These are phyloP conservation scores for Petromus typicus DNA, from an alignment of 2,113 vertebrate genomes.

Conservation along the genomic window DNA sequence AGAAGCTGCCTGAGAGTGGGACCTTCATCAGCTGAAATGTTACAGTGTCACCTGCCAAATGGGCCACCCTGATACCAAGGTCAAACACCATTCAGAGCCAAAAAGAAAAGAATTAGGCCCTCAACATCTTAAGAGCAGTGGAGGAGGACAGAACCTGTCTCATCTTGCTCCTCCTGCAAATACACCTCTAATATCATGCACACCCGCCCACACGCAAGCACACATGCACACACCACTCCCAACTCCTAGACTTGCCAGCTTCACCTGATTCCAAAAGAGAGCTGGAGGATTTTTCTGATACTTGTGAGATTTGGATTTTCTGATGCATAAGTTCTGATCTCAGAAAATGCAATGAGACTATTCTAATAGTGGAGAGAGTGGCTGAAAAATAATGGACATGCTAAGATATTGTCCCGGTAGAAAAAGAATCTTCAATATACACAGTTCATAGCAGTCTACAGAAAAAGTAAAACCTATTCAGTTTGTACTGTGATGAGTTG, in stretches of 20 bases:
- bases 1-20: background rate
- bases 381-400: background rate
- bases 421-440: background rate
- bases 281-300: background rate
- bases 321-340: background rate
- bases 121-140: background rate
- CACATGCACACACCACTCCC: background rate
- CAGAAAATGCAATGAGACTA: background rate
- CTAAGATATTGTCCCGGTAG: background rate
- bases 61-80: background rate
- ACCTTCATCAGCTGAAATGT: background rate
- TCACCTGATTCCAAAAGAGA: background rate
- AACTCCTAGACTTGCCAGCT: background rate
- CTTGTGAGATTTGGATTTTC: constrained; percentile 5
- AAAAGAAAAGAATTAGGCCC: background rate
- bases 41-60: background rate
- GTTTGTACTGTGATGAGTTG: background rate
- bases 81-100: background rate
- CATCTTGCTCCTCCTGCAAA: background rate
- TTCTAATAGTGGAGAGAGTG: background rate
- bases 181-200: too few relatives aligned
- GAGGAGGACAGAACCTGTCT: too few relatives aligned
- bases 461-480: background rate
- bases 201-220: too few relatives aligned
- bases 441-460: background rate